Evolutionary conservation across 2,888 invertebrate genomes (phyloP).

Genomic region (Trachelus iudaicus): DNA sequence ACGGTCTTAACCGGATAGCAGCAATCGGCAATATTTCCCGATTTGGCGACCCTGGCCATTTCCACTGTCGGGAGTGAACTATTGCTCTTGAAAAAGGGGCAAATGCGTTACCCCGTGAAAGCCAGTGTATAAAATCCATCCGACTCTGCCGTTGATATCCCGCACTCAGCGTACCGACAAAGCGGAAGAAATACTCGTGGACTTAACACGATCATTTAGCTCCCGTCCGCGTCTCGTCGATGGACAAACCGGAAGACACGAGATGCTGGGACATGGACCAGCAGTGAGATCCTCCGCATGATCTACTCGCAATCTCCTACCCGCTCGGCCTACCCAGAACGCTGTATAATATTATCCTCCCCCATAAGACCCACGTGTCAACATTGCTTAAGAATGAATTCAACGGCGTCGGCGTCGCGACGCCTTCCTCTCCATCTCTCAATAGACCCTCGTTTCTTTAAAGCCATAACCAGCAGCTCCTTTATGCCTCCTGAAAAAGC

Average conservation of each 20-base stretch:
- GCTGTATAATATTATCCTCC: background rate
- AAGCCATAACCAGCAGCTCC: background rate
- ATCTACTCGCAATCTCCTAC: conserved; percentile 6
- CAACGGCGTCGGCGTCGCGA: background rate
- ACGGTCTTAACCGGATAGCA: background rate
- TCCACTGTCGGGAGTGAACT: background rate
- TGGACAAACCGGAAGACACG: background rate
- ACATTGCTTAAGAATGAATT: background rate
- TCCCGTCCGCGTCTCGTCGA: background rate
- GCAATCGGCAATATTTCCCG: background rate
- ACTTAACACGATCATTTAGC: background rate
- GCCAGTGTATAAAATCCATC: background rate
- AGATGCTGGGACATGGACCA: background rate
- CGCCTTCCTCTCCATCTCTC: background rate
- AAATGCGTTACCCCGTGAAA: background rate
- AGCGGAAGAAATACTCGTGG: background rate
- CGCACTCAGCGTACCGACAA: background rate
- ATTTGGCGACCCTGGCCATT: background rate
- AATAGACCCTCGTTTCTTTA: background rate
- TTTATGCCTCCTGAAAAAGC: background rate
- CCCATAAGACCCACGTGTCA: background rate
- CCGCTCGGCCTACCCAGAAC: background rate
- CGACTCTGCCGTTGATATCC: background rate
- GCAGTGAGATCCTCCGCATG: background rate
- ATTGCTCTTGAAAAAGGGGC: background rate